Percentiles rank a stretch among this genome's conserved stretches.
Conservation (phyloP, 2,113 vertebrate genomes). For the Tachysurus vachellii region DNA sequence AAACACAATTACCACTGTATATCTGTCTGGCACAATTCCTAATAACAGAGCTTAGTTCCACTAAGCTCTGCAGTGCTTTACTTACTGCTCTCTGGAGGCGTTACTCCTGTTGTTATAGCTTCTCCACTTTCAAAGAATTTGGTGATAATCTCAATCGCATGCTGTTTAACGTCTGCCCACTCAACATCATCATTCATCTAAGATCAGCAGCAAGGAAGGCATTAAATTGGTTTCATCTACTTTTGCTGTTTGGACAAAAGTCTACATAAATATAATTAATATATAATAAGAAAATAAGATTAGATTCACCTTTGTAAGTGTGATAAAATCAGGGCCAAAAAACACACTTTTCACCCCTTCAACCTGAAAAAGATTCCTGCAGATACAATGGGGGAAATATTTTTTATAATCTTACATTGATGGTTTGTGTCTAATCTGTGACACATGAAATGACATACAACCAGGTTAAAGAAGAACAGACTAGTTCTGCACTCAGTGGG, state of each 20-base stretch:
- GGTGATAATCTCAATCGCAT: constrained; percentile 67
- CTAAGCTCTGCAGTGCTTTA: not conserved
- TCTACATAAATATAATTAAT: not conserved
- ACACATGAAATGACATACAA: not conserved
- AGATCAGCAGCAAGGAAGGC: constrained; percentile 13
- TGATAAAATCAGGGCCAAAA: constrained; percentile 81
- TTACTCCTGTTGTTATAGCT: constrained; percentile 67
- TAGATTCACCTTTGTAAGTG: constrained; percentile 74
- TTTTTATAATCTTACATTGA: not conserved
- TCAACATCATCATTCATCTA: constrained; percentile 74
- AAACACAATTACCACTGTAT: not conserved
- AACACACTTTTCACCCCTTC: constrained; percentile 81
- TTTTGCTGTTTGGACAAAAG: not conserved
- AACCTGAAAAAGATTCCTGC: constrained; percentile 78
- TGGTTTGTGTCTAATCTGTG: not conserved
- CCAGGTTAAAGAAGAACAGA: not conserved
- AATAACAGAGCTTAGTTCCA: not conserved
- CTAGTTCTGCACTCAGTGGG: not conserved
- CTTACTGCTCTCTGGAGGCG: constrained; percentile 74
- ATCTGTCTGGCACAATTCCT: not conserved
- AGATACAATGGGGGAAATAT: constrained; percentile 36
- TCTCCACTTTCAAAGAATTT: constrained; percentile 76
- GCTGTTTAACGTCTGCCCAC: constrained; percentile 73
- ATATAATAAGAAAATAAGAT: too few species aligned
- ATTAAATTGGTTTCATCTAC: not conserved